Percentiles rank a stretch among this genome's conserved stretches.
Evolutionary conservation across 2,797 vertebrate species (phyloP).

Genomic region (Chaenodraco wilsoni): DNA sequence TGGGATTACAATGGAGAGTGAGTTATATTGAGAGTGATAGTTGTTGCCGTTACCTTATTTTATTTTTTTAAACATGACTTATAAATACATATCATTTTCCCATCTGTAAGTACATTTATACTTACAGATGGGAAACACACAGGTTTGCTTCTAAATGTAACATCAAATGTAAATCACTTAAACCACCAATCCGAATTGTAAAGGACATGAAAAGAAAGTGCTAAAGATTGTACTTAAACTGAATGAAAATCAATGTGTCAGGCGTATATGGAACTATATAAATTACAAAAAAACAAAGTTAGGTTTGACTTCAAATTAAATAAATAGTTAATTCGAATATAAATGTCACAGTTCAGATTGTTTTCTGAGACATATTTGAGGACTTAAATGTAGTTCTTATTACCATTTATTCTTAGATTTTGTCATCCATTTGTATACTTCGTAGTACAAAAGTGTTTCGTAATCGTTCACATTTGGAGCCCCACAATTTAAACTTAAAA

Average conservation of each 20-base stretch:
- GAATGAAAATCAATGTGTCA: background rate
- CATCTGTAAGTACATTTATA: background rate
- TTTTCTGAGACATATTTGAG: background rate
- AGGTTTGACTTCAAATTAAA: background rate
- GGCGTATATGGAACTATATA: constrained; percentile 7
- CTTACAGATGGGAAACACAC: constrained; percentile 1
- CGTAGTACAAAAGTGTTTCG: background rate
- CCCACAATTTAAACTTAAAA: background rate
- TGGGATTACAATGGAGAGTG: background rate
- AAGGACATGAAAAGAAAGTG: background rate
- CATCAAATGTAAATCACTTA: background rate
- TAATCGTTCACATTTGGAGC: background rate
- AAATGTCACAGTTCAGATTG: background rate
- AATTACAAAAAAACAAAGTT: background rate
- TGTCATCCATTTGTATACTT: background rate
- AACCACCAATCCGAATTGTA: background rate
- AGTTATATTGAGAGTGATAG: background rate
- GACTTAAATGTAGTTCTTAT: background rate
- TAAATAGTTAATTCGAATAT: background rate
- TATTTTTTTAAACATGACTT: background rate
- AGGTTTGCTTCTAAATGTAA: background rate
- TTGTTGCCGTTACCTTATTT: background rate
- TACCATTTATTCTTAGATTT: background rate
- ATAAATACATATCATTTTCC: no score
- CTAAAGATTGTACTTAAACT: constrained; percentile 1